Evolutionary conservation across 2,113 vertebrate genomes (phyloP).

Genomic region (Pogona vitticeps): DNA sequence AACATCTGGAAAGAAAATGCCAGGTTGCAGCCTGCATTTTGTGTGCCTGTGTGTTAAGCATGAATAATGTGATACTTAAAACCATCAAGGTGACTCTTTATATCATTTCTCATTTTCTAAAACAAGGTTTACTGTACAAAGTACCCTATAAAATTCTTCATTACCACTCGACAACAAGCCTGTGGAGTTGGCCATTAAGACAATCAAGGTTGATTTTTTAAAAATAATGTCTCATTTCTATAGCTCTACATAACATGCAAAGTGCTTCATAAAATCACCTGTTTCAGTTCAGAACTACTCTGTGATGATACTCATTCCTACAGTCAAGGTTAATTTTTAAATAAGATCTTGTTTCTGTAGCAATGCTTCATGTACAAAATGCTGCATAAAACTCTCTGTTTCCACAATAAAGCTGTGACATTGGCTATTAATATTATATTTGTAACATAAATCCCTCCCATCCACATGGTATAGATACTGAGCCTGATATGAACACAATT

Average conservation of each 20-base stretch:
- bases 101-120: neutral
- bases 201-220: neutral
- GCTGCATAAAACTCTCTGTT: no score
- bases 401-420: no score
- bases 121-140: neutral
- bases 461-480: neutral
- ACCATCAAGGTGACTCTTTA: neutral
- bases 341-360: no score
- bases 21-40: neutral
- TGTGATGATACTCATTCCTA: no score
- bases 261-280: no score
- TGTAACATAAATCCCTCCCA: no score
- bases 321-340: no score
- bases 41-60: neutral
- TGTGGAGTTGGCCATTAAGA: neutral
- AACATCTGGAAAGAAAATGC: slow-evolving; percentile 9
- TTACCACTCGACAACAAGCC: neutral
- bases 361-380: no score
- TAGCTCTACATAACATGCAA: no score
- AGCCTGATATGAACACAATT: neutral
- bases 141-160: neutral
- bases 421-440: no score
- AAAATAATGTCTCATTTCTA: no score
- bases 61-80: neutral
- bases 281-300: no score